These are phyloP conservation scores for Aeoliscus strigatus DNA, from an alignment of 2,797 vertebrate species.

Conservation along the genomic window DNA sequence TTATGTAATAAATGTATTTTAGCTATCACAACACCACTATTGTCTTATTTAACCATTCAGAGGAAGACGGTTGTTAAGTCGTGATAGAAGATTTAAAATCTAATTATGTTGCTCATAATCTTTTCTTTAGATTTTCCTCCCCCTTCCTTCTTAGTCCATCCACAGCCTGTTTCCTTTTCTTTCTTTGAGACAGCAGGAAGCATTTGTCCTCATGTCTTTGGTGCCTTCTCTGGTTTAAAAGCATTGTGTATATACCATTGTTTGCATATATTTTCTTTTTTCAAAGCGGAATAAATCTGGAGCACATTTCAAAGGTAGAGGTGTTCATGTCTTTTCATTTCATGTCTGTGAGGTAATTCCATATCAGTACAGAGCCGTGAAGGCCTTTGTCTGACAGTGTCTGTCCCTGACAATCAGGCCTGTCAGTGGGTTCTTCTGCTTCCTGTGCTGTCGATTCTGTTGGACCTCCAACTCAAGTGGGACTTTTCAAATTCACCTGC, in stretches of 20 bases:
- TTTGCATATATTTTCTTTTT: conserved; percentile 56
- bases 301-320: conserved; percentile 61
- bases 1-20: conserved; percentile 81
- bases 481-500: too few relatives aligned
- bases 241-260: conserved; percentile 64
- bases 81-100: conserved; percentile 34
- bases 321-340: conserved; percentile 40
- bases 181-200: conserved; percentile 38
- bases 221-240: conserved; percentile 73
- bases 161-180: conserved; percentile 23
- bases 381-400: too few relatives aligned
- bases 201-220: conserved; percentile 45
- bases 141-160: too few relatives aligned
- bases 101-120: conserved; percentile 26
- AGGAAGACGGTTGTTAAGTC: conserved; percentile 59
- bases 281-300: conserved; percentile 68
- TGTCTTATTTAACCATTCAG: conserved; percentile 74
- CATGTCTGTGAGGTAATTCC: too few relatives aligned
- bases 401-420: too few relatives aligned
- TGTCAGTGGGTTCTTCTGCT: too few relatives aligned
- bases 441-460: too few relatives aligned
- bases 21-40: conserved; percentile 77
- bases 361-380: too few relatives aligned
- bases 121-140: conserved; percentile 24
- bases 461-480: too few relatives aligned